phyloP scores from a whole-genome alignment of 2,888 invertebrate genomes.

The Cantharis flavilabris region DNA sequence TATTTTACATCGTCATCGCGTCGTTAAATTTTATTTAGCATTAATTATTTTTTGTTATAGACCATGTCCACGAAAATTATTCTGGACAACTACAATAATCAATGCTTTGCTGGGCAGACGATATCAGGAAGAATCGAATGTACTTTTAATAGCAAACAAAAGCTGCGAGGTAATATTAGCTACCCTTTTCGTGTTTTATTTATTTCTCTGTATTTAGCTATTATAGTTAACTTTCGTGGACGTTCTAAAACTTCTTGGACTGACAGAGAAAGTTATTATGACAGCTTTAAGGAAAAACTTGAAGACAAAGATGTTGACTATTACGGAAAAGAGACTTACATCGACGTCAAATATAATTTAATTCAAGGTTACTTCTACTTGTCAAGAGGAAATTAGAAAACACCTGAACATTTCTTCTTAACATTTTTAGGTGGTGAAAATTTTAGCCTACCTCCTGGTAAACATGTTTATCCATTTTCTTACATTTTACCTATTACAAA shows the following conservation, averaged over 20 bases:
- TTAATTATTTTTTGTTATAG: too few species aligned
- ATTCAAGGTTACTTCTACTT: conserved; percentile 6
- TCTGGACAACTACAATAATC: conserved; percentile 40
- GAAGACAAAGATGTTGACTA: conserved; percentile 3
- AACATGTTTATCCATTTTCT: conserved; percentile 45
- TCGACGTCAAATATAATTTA: conserved; percentile 14
- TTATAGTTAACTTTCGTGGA: conserved; percentile 27
- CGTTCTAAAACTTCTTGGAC: conserved; percentile 27
- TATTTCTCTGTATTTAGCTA: conserved; percentile 15
- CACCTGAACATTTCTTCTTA: neutral
- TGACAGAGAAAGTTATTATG: conserved; percentile 22
- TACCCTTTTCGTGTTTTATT: neutral
- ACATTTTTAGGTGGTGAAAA: conserved; percentile 39
- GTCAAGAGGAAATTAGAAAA: neutral
- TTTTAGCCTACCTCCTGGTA: conserved; percentile 38
- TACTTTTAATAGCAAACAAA: conserved; percentile 24
- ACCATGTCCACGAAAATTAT: conserved; percentile 31
- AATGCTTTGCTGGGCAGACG: conserved; percentile 30
- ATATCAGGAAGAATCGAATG: conserved; percentile 28
- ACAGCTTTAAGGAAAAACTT: neutral
- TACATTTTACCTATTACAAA: conserved; percentile 40
- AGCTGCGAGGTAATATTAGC: conserved; percentile 24
- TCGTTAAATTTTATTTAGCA: too few species aligned
- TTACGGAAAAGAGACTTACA: conserved; percentile 11
- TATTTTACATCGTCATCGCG: too few species aligned